A percentile compares a stretch with the other conserved stretches of the same genome.
phyloP scores from a whole-genome alignment of 1,140 invertebrate species.

The Radopholus similis region DNA sequence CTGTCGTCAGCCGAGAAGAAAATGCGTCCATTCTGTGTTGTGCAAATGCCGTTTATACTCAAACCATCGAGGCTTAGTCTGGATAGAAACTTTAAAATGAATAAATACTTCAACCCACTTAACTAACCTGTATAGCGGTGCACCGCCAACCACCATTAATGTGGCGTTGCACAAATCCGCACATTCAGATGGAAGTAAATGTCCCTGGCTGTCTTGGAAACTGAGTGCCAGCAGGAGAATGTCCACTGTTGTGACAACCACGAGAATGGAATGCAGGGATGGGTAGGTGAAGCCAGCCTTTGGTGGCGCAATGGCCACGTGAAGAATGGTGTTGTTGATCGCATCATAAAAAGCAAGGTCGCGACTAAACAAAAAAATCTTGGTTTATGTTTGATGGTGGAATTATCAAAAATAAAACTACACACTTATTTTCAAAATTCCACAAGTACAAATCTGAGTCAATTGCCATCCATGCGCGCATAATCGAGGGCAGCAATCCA shows the following conservation, averaged over 20 bases:
- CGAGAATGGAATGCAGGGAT: conserved; percentile 84
- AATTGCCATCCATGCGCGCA: conserved; percentile 90
- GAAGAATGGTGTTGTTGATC: conserved; percentile 59
- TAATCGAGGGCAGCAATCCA: conserved; percentile 91
- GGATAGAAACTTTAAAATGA: conserved; percentile 65
- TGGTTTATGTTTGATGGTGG: no score
- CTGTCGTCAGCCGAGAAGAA: conserved; percentile 92
- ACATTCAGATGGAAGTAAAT: conserved; percentile 12
- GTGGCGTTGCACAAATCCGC: conserved; percentile 66
- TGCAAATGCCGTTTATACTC: conserved; percentile 76
- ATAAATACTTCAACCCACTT: neutral
- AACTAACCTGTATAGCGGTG: conserved; percentile 79
- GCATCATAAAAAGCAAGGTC: conserved; percentile 61
- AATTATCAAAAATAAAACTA: conserved; percentile 24
- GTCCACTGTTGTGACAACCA: conserved; percentile 85
- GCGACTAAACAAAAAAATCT: conserved; percentile 42
- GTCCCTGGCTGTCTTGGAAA: conserved; percentile 63
- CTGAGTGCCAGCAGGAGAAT: conserved; percentile 81
- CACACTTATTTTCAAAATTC: conserved; percentile 80
- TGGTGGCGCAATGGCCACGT: conserved; percentile 52
- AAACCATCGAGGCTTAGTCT: conserved; percentile 92
- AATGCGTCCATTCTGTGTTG: conserved; percentile 78
- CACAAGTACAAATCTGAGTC: conserved; percentile 96
- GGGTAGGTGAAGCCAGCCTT: conserved; percentile 64
- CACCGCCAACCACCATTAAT: conserved; percentile 75